Conservation (phyloP, 2,113 vertebrate species). For the Nesogale talazaci region DNA sequence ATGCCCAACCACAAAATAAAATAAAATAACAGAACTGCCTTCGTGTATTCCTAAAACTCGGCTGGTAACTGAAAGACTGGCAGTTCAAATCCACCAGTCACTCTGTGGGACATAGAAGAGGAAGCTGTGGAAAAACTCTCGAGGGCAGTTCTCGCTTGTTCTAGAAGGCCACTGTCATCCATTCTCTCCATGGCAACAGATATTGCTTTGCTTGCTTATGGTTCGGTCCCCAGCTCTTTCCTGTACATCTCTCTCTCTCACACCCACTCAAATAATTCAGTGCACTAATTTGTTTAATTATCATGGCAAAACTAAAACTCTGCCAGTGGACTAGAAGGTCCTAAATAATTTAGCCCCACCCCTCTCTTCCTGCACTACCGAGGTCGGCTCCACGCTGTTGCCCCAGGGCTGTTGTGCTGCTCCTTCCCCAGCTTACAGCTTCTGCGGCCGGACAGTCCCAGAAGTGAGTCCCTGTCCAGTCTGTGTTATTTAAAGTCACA, state of each 20-base stretch:
- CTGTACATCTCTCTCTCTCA: not conserved
- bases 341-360: not conserved
- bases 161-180: not conserved
- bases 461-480: not conserved
- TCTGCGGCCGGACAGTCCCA: too few species aligned
- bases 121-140: not conserved
- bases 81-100: not conserved
- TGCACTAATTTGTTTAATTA: not conserved
- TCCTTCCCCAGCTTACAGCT: not conserved
- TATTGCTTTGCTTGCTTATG: not conserved
- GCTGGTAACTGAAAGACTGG: not conserved
- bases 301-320: not conserved
- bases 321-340: too few species aligned
- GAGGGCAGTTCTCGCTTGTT: not conserved
- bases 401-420: not conserved
- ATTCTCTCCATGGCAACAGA: not conserved
- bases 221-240: not conserved
- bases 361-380: not conserved
- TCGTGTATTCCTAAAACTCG: not conserved
- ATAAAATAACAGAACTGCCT: not conserved
- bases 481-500: not conserved
- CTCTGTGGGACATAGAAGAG: not conserved
- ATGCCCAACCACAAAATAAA: not conserved
- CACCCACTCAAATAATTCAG: not conserved
- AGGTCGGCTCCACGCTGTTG: not conserved